phyloP scores from a whole-genome alignment of 2,113 vertebrate genomes.

The Zosterops lateralis region DNA sequence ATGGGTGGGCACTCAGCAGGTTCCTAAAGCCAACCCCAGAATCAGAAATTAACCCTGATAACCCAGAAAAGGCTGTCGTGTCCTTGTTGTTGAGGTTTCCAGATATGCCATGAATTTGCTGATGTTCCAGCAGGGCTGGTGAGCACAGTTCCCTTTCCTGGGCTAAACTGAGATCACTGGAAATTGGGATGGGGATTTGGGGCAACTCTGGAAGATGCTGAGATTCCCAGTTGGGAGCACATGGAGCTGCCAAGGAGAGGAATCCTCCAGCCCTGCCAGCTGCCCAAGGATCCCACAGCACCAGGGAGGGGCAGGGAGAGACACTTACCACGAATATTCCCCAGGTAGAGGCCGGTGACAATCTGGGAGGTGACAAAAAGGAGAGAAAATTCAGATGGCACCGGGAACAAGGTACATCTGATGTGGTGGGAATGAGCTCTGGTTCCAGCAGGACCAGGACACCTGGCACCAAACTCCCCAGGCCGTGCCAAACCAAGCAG shows the following conservation, averaged over 20 bases:
- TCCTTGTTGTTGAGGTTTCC: background rate
- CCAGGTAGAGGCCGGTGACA: conserved; percentile 85
- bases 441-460: background rate
- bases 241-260: background rate
- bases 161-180: background rate
- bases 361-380: conserved; percentile 68
- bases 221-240: background rate
- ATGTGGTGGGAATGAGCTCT: fast-evolving
- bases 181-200: background rate
- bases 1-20: background rate
- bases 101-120: background rate
- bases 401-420: fast-evolving
- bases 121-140: fast-evolving
- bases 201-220: background rate
- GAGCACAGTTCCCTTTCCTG: background rate
- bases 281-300: background rate
- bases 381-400: background rate
- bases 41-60: fast-evolving
- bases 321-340: conserved; percentile 85
- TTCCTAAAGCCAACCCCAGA: background rate
- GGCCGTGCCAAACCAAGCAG: background rate
- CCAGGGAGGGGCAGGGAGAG: background rate
- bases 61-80: background rate
- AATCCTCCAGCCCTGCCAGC: background rate
- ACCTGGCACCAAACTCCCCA: background rate